Base-by-base conservation (phyloP, 1,140 invertebrate species). In the Triops longicaudatus region DNA sequence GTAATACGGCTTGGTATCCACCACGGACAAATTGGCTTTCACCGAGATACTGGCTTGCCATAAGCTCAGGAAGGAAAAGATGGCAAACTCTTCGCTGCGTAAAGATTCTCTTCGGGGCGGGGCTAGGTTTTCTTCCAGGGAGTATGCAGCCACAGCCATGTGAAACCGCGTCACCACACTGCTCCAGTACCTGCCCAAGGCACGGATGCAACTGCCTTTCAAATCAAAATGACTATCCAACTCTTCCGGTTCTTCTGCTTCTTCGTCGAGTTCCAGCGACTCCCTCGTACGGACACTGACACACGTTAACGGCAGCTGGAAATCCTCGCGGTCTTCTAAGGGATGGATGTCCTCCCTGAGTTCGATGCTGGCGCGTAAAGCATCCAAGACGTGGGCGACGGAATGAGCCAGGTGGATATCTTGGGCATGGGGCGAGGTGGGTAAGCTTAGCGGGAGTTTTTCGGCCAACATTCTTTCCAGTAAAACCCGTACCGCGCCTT, bases 1-100 rank as follows among this genome's bases (percentile, higher is more conserved):
- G 84, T 95, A 95, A 83, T 94, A 96, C 5, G 93, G 90, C 81
- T 94, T 93, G 3, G 93, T 95, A 82, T 95, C 93, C 77, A 93
- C 90, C 12, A 95, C 90, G 26, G 92, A 94, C 27, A 96, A 86
- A 86, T 95, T 95, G 14, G 93, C 92, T 84, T 93, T 94, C 0
- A 95, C 92, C 72, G 92, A 94, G 82, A 96, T 95, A n/a, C 93
- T 93, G 78, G 92, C 91, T 82, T 94, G 92, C 93, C 93, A 95
- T 11, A 95, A 84, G 76, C 91, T 89, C 72, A 95, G 86, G 82
- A 95, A 95, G 27, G 92, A 93, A 44, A 94, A 86, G 73, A 94
- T 88, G 88, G 81, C 89, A 77, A 87, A 85, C 80, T 88, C 87
- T 87, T 88, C 75, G 84, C 82, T 81, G 89, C 87, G 75, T 90